Conservation (phyloP, 30 jellyfish, hydroid and myxozoan genomes). For the Chrysaora quinquecirrha region DNA sequence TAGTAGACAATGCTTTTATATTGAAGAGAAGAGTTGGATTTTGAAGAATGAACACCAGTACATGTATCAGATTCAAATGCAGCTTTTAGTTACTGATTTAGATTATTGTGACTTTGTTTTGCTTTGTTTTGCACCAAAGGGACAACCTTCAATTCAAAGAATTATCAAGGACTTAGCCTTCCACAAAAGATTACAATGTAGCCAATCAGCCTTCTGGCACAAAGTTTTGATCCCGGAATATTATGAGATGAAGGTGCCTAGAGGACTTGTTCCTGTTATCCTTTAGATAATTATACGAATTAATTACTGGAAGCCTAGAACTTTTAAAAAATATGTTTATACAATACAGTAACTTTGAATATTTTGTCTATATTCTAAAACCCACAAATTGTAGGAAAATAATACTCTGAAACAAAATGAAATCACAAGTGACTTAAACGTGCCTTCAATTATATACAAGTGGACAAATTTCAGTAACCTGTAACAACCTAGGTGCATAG, state of each 20-base stretch:
- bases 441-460: background rate
- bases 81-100: no score
- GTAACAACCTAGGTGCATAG: background rate
- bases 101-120: no score
- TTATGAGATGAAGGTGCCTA: slow-evolving; percentile 27
- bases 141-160: no score
- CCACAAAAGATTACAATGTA: no score
- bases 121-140: no score
- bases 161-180: no score
- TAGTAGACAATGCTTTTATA: no score
- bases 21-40: no score
- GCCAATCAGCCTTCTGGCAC: slow-evolving; percentile 24
- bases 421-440: background rate
- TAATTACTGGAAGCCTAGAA: background rate
- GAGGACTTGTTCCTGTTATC: slow-evolving; percentile 39
- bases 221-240: slow-evolving; percentile 44
- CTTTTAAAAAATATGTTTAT: no score
- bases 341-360: background rate
- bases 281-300: background rate
- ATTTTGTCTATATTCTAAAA: background rate
- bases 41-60: no score
- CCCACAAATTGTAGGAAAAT: background rate
- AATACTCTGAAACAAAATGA: no score
- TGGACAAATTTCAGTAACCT: background rate
- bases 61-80: no score